Conservation (phyloP, 2,113 vertebrate species). For the Dasyprocta punctata region DNA sequence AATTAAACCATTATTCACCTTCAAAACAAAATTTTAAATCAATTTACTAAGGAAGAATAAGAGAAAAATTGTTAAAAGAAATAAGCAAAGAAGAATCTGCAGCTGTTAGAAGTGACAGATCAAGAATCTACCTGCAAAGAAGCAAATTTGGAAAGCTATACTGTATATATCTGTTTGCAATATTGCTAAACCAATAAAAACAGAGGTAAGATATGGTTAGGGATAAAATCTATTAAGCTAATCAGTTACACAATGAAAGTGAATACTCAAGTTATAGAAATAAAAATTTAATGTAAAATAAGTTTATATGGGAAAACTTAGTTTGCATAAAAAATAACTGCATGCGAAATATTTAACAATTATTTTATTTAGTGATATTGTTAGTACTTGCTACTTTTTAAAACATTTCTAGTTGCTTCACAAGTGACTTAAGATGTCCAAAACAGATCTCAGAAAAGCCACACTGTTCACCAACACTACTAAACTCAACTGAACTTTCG, state of each 20-base stretch:
- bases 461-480: neutral
- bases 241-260: constrained; percentile 54
- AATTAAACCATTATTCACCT: constrained; percentile 70
- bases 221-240: constrained; percentile 60
- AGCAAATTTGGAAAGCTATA: constrained; percentile 71
- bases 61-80: constrained; percentile 75
- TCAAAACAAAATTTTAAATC: constrained; percentile 66
- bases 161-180: constrained; percentile 40
- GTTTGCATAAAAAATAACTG: constrained; percentile 69
- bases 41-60: constrained; percentile 71
- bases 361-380: constrained; percentile 65
- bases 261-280: constrained; percentile 51
- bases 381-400: constrained; percentile 60
- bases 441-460: constrained; percentile 57
- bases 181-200: constrained; percentile 63
- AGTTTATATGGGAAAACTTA: constrained; percentile 65
- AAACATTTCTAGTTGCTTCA: constrained; percentile 29
- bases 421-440: constrained; percentile 19
- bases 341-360: constrained; percentile 72
- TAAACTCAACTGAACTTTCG: constrained; percentile 27
- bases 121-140: constrained; percentile 76
- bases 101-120: constrained; percentile 75
- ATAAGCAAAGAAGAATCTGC: constrained; percentile 68
- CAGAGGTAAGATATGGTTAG: constrained; percentile 56
- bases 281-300: constrained; percentile 59